These are phyloP conservation scores for Luscinia megarhynchos DNA, from an alignment of 2,797 vertebrate genomes.

Conservation along the genomic window DNA sequence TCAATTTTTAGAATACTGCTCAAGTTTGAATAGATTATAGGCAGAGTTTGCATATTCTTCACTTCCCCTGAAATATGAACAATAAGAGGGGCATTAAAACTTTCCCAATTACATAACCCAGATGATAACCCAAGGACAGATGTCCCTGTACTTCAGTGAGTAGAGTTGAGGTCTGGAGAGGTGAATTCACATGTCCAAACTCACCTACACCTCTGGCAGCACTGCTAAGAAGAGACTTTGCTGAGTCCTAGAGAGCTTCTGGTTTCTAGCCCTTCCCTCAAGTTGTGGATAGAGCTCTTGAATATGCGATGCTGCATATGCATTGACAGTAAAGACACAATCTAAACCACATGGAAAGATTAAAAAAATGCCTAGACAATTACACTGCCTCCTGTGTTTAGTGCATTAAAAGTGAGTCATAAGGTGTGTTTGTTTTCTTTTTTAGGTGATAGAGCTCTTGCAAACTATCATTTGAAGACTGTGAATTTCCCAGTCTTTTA, in stretches of 20 bases:
- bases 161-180: background rate
- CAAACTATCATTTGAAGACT: background rate
- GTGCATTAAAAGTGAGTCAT: background rate
- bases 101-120: background rate
- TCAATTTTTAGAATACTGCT: background rate
- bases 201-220: background rate
- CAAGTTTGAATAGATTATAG: background rate
- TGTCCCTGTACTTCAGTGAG: background rate
- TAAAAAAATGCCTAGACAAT: background rate
- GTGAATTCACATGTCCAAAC: background rate
- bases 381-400: fast-evolving
- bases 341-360: background rate
- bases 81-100: background rate
- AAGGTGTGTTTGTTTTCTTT: background rate
- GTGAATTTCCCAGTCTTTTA: background rate
- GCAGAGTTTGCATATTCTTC: background rate
- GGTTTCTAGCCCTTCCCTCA: background rate
- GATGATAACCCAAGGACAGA: background rate
- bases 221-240: background rate
- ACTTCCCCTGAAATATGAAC: background rate
- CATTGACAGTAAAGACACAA: background rate
- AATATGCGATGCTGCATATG: background rate
- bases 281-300: background rate
- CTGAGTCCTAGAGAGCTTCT: background rate
- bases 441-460: background rate